Conservation (phyloP, 1,140 invertebrate genomes). For the Gyrodactylus salaris region DNA sequence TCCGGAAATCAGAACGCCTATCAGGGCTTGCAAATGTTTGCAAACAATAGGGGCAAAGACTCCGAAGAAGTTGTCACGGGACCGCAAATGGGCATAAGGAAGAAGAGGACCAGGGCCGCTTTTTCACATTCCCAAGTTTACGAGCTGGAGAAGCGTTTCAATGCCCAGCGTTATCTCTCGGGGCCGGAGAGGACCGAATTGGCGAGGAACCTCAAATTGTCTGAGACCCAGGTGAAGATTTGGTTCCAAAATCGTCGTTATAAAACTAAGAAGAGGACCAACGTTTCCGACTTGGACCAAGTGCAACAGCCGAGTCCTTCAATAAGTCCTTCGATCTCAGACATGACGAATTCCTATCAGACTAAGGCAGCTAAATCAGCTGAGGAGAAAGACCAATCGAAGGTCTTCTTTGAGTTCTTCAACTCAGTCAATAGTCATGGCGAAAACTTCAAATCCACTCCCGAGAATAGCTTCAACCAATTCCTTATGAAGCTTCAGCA, state of each 20-base stretch:
- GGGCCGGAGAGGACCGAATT: slow-evolving; percentile 76
- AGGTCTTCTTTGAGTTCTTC: too few species aligned
- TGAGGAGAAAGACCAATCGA: too few species aligned
- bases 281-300: background rate
- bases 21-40: too few species aligned
- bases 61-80: too few species aligned
- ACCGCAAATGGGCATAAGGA: background rate
- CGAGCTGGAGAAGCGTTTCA: slow-evolving; percentile 63
- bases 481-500: too few species aligned
- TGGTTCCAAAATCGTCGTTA: slow-evolving; percentile 53
- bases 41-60: too few species aligned
- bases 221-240: slow-evolving; percentile 86
- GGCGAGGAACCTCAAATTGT: slow-evolving; percentile 54
- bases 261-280: slow-evolving; percentile 26
- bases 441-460: too few species aligned
- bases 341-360: background rate
- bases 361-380: too few species aligned
- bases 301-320: background rate
- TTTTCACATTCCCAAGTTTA: slow-evolving; percentile 11
- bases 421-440: too few species aligned
- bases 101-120: slow-evolving; percentile 4
- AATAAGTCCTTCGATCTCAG: background rate
- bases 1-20: background rate
- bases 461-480: too few species aligned
- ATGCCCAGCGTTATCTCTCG: slow-evolving; percentile 69